A percentile compares a stretch with the other conserved stretches of the same genome.
phyloP scores from a whole-genome alignment of 2,113 vertebrate species.

The Centropristis striata region DNA sequence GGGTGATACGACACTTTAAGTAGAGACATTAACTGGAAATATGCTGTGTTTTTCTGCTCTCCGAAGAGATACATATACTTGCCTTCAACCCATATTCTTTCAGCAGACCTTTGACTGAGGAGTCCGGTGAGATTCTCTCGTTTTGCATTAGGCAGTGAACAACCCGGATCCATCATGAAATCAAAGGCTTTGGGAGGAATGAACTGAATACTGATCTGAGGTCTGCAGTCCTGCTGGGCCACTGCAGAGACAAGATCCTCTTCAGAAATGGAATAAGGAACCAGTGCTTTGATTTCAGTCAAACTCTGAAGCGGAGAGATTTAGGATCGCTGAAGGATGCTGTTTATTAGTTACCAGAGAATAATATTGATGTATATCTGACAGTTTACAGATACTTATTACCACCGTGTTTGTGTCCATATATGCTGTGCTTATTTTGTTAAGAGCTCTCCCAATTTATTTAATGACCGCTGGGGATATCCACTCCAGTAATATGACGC shows the following conservation, averaged over 20 bases:
- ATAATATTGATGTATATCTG: slow-evolving; percentile 2
- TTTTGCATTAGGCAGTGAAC: slow-evolving; percentile 80
- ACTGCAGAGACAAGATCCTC: slow-evolving; percentile 70
- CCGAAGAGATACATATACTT: slow-evolving; percentile 26
- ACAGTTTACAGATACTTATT: slow-evolving; percentile 47
- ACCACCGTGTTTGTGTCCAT: slow-evolving; percentile 16
- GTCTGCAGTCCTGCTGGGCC: slow-evolving; percentile 73
- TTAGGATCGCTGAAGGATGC: too few relatives aligned
- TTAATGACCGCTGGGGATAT: slow-evolving; percentile 39
- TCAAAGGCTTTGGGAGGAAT: slow-evolving; percentile 81
- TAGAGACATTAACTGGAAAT: slow-evolving; percentile 43
- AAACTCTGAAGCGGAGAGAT: slow-evolving; percentile 23
- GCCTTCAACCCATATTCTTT: slow-evolving; percentile 55
- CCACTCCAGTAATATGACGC: slow-evolving; percentile 54
- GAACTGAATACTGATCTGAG: slow-evolving; percentile 82
- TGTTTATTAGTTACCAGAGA: slow-evolving; percentile 23
- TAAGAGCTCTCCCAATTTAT: slow-evolving; percentile 34
- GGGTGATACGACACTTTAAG: slow-evolving; percentile 35
- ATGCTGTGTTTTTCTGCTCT: slow-evolving; percentile 1
- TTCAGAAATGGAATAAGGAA: slow-evolving; percentile 66
- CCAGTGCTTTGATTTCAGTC: slow-evolving; percentile 55
- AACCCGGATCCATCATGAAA: slow-evolving; percentile 81
- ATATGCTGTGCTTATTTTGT: slow-evolving; percentile 32
- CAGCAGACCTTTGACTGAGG: slow-evolving; percentile 71
- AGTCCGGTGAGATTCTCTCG: slow-evolving; percentile 70